Evolutionary conservation across 2,113 vertebrate genomes (phyloP).

Genomic region (Seriola dumerili): DNA sequence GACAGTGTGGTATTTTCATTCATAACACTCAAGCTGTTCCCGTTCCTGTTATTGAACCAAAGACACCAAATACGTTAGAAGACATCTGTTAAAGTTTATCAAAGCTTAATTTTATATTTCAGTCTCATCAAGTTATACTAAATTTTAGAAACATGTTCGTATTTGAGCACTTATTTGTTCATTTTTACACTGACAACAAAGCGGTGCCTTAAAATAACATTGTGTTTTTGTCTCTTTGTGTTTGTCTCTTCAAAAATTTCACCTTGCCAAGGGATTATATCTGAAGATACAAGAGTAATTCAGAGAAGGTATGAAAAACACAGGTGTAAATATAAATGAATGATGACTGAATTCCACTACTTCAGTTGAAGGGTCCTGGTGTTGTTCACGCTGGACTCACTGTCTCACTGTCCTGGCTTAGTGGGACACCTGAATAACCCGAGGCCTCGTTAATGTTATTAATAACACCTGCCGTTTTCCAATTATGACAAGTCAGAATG

Average conservation of each 20-base stretch:
- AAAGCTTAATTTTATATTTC: slow-evolving; percentile 18
- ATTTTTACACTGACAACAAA: neutral
- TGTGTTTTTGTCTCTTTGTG: neutral
- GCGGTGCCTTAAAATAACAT: neutral
- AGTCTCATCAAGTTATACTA: neutral
- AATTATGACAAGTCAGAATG: neutral
- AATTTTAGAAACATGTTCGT: neutral
- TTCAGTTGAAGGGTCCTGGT: neutral
- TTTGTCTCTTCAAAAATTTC: neutral
- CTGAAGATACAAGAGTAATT: neutral
- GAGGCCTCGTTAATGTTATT: neutral
- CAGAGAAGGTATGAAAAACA: neutral
- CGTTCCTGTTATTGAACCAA: slow-evolving; percentile 44
- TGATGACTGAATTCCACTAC: neutral
- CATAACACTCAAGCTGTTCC: slow-evolving; percentile 68
- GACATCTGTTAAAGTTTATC: slow-evolving; percentile 7
- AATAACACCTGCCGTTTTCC: neutral
- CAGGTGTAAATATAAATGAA: neutral
- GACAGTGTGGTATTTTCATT: slow-evolving; percentile 74
- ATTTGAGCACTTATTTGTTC: neutral
- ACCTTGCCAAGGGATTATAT: neutral
- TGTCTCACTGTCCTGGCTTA: neutral
- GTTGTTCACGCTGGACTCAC: neutral
- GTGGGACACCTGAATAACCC: neutral
- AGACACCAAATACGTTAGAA: slow-evolving; percentile 33